A percentile compares a stretch with the other conserved stretches of the same genome.
Conservation (phyloP, 1,140 invertebrate species). For the Sarcophaga bullata region DNA sequence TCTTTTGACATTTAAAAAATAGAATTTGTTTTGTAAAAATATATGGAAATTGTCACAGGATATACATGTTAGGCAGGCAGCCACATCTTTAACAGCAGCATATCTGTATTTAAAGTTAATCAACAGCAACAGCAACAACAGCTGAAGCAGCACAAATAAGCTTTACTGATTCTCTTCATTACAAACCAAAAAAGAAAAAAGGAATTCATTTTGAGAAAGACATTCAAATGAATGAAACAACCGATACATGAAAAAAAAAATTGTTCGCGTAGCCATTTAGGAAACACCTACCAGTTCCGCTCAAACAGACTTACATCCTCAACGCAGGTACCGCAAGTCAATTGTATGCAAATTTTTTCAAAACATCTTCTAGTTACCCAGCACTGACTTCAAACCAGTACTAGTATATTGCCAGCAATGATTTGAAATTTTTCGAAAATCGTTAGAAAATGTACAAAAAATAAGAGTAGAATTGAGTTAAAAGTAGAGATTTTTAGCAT, state of each 20-base stretch:
- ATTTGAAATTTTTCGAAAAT: no score
- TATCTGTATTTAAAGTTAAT: conserved; percentile 6
- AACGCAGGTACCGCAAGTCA: conserved; percentile 26
- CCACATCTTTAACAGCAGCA: not conserved
- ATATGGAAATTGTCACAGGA: not conserved
- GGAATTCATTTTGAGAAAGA: no score
- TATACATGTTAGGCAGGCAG: not conserved
- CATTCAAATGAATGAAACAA: not conserved
- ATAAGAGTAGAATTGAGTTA: not conserved
- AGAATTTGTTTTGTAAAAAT: not conserved
- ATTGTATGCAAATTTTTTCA: conserved; percentile 23
- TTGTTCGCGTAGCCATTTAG: no score
- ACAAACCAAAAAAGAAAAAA: no score
- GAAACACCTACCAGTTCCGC: not conserved
- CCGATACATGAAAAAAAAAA: not conserved
- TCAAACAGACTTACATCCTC: no score
- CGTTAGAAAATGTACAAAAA: no score
- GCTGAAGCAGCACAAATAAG: no score
- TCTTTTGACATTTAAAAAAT: not conserved
- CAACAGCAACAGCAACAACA: not conserved
- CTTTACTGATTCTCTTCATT: not conserved
- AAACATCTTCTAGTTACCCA: no score
- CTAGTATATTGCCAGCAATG: no score
- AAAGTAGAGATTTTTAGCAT: conserved; percentile 2
- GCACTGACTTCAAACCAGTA: no score